Base-by-base conservation (phyloP, 2,113 vertebrate genomes). In the Nettapus auritus region DNA sequence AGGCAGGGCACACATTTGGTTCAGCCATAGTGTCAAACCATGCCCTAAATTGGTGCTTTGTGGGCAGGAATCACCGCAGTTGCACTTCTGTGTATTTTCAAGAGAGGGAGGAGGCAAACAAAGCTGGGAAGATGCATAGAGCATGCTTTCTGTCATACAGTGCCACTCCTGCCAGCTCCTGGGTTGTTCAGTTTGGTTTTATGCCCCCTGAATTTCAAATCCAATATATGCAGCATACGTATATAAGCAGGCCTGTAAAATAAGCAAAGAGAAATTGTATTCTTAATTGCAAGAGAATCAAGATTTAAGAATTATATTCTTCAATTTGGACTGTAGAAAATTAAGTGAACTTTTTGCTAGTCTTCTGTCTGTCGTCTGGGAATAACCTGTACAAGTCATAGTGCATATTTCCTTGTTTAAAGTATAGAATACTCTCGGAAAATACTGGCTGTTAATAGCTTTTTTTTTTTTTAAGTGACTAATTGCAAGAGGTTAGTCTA, bases 11-110 rank as follows among this genome's bases (percentile, higher is more conserved):
- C 38, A 59, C 28, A 17, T 90, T 89, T 68, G 33, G 14, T 84
- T 88, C 69, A 68, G 6, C 76, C 36, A 19, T 6, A 0, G 17
- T 19, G n/a, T 92, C 77, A 88, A 90, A 56, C n/a, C 42, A 59
- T 93, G 92, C 46, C 92, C 91, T 90, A 68, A 93, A 82, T 90
- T 68, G 56, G 83, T 86, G 69, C 48, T 82, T 64, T 62, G 44
- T n/a, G 69, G 44, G 34, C 36, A 66, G 75, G 67, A 87, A 40
- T 82, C 38, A 13, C 48, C 56, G 70, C 60, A 53, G 53, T 64
- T 85, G 55, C 36, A 13, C 63, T 88, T 85, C 78, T 66, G 78
- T 57, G 1, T 77, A 31, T 93, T 87, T 94, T 94, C 87, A 82
- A 73, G 78, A 50, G 0, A 0, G 7, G 13, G 21, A 84, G 62